These are phyloP conservation scores for Sesamia nonagrioides DNA, from an alignment of 1,140 invertebrate genomes.

Conservation along the genomic window DNA sequence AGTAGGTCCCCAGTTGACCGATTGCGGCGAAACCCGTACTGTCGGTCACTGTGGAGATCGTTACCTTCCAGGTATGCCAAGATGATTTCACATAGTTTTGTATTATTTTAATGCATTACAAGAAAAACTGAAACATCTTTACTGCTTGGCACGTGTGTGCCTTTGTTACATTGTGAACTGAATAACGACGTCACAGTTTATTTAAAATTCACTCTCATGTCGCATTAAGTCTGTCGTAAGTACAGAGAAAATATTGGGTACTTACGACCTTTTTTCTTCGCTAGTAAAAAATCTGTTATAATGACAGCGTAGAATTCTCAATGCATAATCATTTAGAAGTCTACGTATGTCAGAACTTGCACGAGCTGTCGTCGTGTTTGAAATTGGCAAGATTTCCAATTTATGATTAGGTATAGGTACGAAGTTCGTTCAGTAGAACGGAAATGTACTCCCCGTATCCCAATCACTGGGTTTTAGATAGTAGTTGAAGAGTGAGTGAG, in stretches of 20 bases:
- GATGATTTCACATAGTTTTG: too few relatives aligned
- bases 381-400: slow-evolving; percentile 35
- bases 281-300: neutral
- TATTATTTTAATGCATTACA: slow-evolving; percentile 1
- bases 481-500: neutral
- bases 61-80: too few relatives aligned
- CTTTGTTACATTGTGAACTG: slow-evolving; percentile 28
- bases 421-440: slow-evolving; percentile 18
- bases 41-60: too few relatives aligned
- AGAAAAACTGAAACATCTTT: slow-evolving; percentile 14
- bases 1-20: too few relatives aligned
- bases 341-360: neutral
- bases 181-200: slow-evolving; percentile 23
- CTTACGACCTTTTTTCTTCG: neutral
- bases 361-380: slow-evolving; percentile 22
- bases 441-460: neutral
- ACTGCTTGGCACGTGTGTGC: slow-evolving; percentile 24
- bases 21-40: too few relatives aligned
- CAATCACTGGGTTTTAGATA: neutral
- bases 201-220: slow-evolving; percentile 7
- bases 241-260: slow-evolving; percentile 4
- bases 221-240: neutral
- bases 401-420: slow-evolving; percentile 6
- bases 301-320: neutral
- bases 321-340: neutral